Base-by-base conservation (phyloP, 2,113 vertebrate species). In the Lycaon pictus region DNA sequence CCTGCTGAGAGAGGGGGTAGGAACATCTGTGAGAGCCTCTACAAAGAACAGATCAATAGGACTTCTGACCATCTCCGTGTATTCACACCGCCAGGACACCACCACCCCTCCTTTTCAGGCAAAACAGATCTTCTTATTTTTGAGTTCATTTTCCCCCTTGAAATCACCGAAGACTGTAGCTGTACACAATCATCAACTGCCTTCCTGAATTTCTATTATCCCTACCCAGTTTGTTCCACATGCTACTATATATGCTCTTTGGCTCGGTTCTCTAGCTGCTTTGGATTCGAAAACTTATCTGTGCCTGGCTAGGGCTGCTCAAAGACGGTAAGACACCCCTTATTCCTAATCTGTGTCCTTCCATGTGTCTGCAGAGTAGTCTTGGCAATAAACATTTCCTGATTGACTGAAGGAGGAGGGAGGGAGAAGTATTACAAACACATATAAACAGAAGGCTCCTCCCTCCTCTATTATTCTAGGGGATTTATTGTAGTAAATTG, bases 331-430 rank as follows among this genome's bases (percentile, higher is more conserved):
- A 76, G 32, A 37, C 22, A 53, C 11, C 43, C 15, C 11, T 89
- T 55, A 82, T 13, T 63, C n/a, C 65, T 37, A 92, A 62, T 23
- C 19, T 67, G 35, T 72, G 56, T 25, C 55, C 27, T 96, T 71
- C 35, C 32, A 77, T 56, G 27, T 82, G 22, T 67, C 62, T 80
- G 48, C 37, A 88, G 9, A 92, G n/a, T 23, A 22, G 29, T 13
- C 27, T 56, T 82, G 60, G 60, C 72, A 96, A 83, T 43, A 80
- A 96, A 81, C 27, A 74, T 43, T 79, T 79, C 71, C 77, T 72
- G 23, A 69, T 1, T 77, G 17, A 32, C 25, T 63, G 7, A 74
- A 93, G 27, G n/a, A 72, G 2, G 67, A 93, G 16, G 7, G 56
- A 48, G 22, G 5, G 56, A 48, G 22, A 79, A 67, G 22, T 19